Percentiles rank a stretch among this genome's conserved stretches.
Evolutionary conservation across 1,140 invertebrate species (phyloP).

Genomic region (Habropoda laboriosa): DNA sequence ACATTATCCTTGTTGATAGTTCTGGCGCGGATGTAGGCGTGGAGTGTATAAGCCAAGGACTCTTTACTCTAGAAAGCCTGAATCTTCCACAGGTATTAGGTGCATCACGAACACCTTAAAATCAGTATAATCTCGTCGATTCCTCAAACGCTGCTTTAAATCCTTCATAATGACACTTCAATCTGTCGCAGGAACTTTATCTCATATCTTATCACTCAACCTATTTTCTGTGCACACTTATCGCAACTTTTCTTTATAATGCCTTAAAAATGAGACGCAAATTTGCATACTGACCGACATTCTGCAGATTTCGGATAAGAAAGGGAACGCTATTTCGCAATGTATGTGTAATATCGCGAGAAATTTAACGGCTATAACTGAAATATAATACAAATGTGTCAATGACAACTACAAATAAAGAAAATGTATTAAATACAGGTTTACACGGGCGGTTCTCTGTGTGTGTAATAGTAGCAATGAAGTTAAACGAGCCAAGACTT

Average conservation of each 20-base stretch:
- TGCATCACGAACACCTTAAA: no score
- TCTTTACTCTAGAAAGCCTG: slow-evolving; percentile 70
- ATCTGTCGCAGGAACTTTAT: no score
- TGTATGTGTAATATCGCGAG: no score
- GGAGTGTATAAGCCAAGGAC: slow-evolving; percentile 69
- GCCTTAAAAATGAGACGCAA: not conserved
- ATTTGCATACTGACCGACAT: not conserved
- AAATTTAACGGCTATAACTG: not conserved
- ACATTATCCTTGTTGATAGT: slow-evolving; percentile 66
- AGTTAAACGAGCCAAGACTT: not conserved
- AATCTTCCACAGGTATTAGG: no score
- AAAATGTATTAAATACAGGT: not conserved
- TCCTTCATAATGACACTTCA: no score
- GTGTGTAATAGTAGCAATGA: not conserved
- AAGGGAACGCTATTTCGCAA: not conserved
- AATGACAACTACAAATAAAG: no score
- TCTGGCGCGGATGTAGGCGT: slow-evolving; percentile 64
- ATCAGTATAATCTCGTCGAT: no score
- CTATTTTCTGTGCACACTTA: not conserved
- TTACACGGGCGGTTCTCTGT: not conserved
- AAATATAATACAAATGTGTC: not conserved
- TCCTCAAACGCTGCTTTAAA: no score
- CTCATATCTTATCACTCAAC: not conserved
- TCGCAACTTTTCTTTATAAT: not conserved
- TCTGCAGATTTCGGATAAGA: not conserved